These are phyloP conservation scores for Drosophila parabipectinata DNA, from an alignment of 1,140 invertebrate species.

Conservation along the genomic window DNA sequence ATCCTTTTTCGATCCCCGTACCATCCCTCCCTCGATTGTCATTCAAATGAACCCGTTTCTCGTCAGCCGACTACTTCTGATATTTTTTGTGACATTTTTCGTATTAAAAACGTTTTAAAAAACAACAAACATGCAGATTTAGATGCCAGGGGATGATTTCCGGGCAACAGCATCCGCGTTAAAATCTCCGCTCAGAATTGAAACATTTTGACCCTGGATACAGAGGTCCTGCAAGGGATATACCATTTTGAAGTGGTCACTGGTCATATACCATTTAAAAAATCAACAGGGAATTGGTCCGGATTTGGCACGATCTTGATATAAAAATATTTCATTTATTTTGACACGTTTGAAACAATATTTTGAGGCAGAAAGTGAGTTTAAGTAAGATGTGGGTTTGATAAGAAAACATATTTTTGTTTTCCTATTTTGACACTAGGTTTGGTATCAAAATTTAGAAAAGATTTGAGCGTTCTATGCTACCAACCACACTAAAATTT, in stretches of 20 bases:
- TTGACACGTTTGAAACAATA: conserved; percentile 37
- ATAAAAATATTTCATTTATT: conserved; percentile 10
- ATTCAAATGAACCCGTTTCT: conserved; percentile 77
- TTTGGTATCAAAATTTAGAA: not conserved
- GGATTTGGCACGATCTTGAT: conserved; percentile 9
- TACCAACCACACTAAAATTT: no score
- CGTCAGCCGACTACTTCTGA: conserved; percentile 24
- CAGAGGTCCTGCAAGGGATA: conserved; percentile 28
- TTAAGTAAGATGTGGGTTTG: conserved; percentile 14
- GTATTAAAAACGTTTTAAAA: conserved; percentile 80
- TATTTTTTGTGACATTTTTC: conserved; percentile 79
- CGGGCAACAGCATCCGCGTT: conserved; percentile 64
- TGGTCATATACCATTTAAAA: no score
- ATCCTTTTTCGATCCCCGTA: conserved; percentile 29
- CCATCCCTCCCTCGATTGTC: conserved; percentile 60
- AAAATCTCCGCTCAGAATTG: conserved; percentile 76
- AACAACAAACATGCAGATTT: conserved; percentile 79
- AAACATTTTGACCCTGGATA: conserved; percentile 69
- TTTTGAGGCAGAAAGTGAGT: conserved; percentile 36
- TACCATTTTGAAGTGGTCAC: conserved; percentile 50
- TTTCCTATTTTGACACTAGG: conserved; percentile 40
- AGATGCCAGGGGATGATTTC: conserved; percentile 29
- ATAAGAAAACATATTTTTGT: conserved; percentile 44
- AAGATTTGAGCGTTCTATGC: not conserved
- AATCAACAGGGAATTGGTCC: conserved; percentile 44